phyloP scores from a whole-genome alignment of 2,797 vertebrate genomes.

The Siniperca undulata region DNA sequence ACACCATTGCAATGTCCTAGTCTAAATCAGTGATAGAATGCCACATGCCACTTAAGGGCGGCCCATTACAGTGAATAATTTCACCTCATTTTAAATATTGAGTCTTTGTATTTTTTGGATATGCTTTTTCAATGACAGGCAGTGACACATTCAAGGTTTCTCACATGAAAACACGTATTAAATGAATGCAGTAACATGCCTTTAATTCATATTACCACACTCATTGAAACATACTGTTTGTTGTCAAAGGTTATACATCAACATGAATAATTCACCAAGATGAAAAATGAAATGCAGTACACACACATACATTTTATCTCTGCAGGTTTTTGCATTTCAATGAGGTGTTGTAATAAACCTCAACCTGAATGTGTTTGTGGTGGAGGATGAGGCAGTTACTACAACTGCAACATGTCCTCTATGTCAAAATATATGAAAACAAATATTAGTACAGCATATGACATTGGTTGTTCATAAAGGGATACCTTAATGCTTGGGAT shows the following conservation, averaged over 20 bases:
- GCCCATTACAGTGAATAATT: not conserved
- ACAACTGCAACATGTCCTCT: not conserved
- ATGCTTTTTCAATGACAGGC: not conserved
- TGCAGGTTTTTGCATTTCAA: conserved; percentile 45
- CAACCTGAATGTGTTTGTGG: not conserved
- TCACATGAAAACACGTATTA: conserved; percentile 2
- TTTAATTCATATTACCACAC: conserved; percentile 38
- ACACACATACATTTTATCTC: conserved; percentile 30
- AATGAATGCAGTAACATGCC: not conserved
- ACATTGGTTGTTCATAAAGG: not conserved
- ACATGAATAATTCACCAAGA: conserved; percentile 67
- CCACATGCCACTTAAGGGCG: not conserved
- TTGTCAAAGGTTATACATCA: conserved; percentile 41
- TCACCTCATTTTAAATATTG: not conserved
- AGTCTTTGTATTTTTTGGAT: not conserved
- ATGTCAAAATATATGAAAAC: conserved; percentile 3
- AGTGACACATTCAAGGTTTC: conserved; percentile 1
- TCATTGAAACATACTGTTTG: conserved; percentile 17
- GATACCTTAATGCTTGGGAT: not conserved
- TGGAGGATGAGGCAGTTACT: not conserved
- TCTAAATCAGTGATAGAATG: not conserved
- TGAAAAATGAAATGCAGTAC: conserved; percentile 58
- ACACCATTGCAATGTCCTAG: not conserved
- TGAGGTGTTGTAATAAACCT: conserved; percentile 25
- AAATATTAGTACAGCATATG: not conserved